Conservation (phyloP, 2,888 invertebrate genomes). For the Volucella bombylans region DNA sequence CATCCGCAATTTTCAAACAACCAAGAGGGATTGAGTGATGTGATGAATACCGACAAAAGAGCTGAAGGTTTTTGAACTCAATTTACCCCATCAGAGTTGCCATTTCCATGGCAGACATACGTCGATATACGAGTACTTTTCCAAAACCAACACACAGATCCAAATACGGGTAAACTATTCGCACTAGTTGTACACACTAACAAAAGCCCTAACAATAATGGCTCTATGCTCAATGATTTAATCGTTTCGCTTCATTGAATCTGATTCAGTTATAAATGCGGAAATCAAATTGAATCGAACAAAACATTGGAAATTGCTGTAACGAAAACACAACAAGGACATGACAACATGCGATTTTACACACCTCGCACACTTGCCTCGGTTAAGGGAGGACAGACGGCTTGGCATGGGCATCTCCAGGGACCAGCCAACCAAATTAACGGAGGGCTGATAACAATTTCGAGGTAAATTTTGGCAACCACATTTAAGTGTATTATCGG, state of each 20-base stretch:
- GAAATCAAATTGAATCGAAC: slow-evolving; percentile 74
- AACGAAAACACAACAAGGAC: slow-evolving; percentile 74
- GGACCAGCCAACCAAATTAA: slow-evolving; percentile 33
- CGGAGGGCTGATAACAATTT: slow-evolving; percentile 63
- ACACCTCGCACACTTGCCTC: slow-evolving; percentile 50
- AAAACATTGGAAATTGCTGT: slow-evolving; percentile 74
- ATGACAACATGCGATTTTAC: slow-evolving; percentile 72
- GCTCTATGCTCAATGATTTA: slow-evolving; percentile 73
- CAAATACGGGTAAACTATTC: neutral
- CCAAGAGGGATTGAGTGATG: neutral
- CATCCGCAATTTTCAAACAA: neutral
- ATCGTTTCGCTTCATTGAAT: slow-evolving; percentile 73
- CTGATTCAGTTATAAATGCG: slow-evolving; percentile 73
- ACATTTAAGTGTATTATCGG: slow-evolving; percentile 71
- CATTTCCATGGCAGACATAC: neutral
- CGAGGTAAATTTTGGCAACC: slow-evolving; percentile 71
- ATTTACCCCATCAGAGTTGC: slow-evolving; percentile 24
- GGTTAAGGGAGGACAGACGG: no score
- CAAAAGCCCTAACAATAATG: slow-evolving; percentile 36
- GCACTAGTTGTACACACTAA: neutral
- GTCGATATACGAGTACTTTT: no score
- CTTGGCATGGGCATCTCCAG: neutral
- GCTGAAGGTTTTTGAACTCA: slow-evolving; percentile 62
- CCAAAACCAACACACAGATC: neutral
- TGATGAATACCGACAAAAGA: slow-evolving; percentile 26